phyloP scores from a whole-genome alignment of 2,113 vertebrate genomes.

The Mirza zaza region DNA sequence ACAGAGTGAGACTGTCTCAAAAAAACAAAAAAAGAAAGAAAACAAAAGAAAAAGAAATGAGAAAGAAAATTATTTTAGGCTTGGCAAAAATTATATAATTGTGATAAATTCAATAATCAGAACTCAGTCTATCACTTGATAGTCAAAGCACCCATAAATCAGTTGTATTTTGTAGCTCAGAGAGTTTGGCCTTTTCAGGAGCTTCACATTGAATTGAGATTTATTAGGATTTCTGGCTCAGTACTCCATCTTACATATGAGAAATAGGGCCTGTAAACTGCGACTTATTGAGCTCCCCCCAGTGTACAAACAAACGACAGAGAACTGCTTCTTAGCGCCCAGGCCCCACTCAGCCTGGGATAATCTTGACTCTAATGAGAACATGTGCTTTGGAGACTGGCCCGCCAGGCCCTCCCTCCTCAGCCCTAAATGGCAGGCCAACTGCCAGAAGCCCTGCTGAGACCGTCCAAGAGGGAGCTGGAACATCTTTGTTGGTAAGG shows the following conservation, averaged over 20 bases:
- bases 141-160: neutral
- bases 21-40: neutral
- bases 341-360: neutral
- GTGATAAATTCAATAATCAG: neutral
- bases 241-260: neutral
- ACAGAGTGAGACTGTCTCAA: no score
- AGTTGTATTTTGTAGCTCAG: neutral
- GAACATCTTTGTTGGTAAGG: neutral
- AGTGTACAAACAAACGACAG: neutral
- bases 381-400: neutral
- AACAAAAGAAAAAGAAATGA: slow-evolving; percentile 22
- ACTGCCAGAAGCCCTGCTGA: neutral
- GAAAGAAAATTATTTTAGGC: slow-evolving; percentile 24
- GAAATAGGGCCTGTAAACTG: neutral
- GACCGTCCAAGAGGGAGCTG: neutral
- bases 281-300: neutral
- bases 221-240: neutral
- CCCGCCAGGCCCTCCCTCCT: neutral
- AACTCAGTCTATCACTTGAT: neutral
- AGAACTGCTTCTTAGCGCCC: neutral
- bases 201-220: neutral
- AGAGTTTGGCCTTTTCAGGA: neutral
- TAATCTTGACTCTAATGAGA: neutral
- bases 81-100: neutral
- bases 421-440: neutral